phyloP scores from a whole-genome alignment of 2,888 invertebrate genomes.

The Tinea semifulvella region DNA sequence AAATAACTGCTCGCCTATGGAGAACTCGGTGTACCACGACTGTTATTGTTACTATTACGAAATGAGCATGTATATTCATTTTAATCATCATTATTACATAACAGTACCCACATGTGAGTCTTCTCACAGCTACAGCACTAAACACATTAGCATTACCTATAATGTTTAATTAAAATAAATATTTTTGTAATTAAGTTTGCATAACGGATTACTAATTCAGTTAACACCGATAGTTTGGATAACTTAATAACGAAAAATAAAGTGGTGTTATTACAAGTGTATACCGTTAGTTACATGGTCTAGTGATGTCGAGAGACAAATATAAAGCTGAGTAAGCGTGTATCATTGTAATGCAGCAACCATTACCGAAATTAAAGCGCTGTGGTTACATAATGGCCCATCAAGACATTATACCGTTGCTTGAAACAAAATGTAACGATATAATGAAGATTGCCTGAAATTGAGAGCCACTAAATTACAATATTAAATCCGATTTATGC shows the following conservation, averaged over 20 bases:
- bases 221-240: too few species aligned
- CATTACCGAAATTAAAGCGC: constrained; percentile 39
- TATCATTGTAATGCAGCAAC: constrained; percentile 32
- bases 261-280: constrained; percentile 19
- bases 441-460: constrained; percentile 24
- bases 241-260: background rate
- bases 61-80: too few species aligned
- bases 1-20: constrained; percentile 47
- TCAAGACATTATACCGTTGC: constrained; percentile 22
- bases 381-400: constrained; percentile 26
- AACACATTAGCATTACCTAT: too few species aligned
- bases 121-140: too few species aligned
- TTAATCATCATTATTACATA: too few species aligned
- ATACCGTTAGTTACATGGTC: constrained; percentile 47
- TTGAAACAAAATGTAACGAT: constrained; percentile 18
- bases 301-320: constrained; percentile 32
- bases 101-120: too few species aligned
- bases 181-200: too few species aligned
- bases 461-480: constrained; percentile 9
- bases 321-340: constrained; percentile 33
- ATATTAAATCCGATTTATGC: background rate
- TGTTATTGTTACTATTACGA: constrained; percentile 47
- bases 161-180: too few species aligned
- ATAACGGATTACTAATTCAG: too few species aligned
- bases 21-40: constrained; percentile 35